phyloP scores from a whole-genome alignment of 2,113 vertebrate species.

The Bufo bufo region DNA sequence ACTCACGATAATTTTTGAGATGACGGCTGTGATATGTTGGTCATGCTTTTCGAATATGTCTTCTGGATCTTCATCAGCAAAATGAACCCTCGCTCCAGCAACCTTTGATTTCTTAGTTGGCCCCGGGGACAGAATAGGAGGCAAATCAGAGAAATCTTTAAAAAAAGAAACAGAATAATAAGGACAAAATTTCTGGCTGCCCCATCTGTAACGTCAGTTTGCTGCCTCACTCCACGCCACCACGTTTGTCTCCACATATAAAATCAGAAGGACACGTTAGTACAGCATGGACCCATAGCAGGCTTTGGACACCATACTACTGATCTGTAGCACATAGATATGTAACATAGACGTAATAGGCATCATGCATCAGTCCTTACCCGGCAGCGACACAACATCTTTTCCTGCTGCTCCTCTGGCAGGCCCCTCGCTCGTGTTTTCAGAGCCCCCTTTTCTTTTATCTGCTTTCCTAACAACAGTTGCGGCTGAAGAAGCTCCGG shows the following conservation, averaged over 20 bases:
- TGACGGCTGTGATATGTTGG: conserved; percentile 88
- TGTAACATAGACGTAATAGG: background rate
- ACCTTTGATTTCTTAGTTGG: conserved; percentile 87
- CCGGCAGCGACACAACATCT: conserved; percentile 86
- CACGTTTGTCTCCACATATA: too few relatives aligned
- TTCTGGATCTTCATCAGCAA: conserved; percentile 82
- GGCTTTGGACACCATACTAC: background rate
- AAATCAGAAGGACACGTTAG: too few relatives aligned
- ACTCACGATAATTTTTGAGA: conserved; percentile 90
- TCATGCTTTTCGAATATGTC: conserved; percentile 82
- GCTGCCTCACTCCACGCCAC: too few relatives aligned
- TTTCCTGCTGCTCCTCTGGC: conserved; percentile 59
- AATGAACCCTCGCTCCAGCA: conserved; percentile 72
- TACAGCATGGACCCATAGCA: too few relatives aligned
- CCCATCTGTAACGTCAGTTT: too few relatives aligned
- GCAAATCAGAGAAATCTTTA: conserved; percentile 83
- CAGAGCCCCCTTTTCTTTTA: conserved; percentile 76
- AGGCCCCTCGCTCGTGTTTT: conserved; percentile 51
- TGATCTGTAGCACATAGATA: background rate
- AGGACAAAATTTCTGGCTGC: too few relatives aligned
- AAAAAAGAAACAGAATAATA: background rate
- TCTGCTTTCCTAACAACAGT: conserved; percentile 83
- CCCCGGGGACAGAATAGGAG: conserved; percentile 85
- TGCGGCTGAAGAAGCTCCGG: conserved; percentile 78
- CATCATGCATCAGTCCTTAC: conserved; percentile 67